These are phyloP conservation scores for Tenthredo scrophulariae DNA, from an alignment of 2,888 invertebrate genomes.

Conservation along the genomic window DNA sequence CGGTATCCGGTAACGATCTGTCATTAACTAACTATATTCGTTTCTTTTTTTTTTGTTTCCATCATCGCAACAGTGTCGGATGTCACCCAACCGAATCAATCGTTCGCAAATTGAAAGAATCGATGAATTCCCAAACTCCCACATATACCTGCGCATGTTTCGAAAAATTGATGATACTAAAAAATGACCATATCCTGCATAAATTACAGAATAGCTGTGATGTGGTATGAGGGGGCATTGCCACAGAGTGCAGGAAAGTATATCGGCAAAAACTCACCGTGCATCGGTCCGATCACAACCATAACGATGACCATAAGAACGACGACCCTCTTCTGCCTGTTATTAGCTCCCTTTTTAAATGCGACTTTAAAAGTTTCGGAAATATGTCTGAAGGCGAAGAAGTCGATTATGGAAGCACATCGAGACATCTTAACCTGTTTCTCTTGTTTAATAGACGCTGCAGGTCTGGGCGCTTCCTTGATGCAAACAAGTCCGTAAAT, in stretches of 20 bases:
- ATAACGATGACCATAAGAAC: slow-evolving; percentile 90
- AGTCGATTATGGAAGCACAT: slow-evolving; percentile 83
- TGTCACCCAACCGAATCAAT: slow-evolving; percentile 4
- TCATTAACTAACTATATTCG: not conserved
- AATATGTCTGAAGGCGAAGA: slow-evolving; percentile 89
- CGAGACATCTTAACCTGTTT: slow-evolving; percentile 76
- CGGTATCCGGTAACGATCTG: slow-evolving; percentile 41
- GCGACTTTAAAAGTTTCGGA: slow-evolving; percentile 89
- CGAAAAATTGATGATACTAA: not conserved
- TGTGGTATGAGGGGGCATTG: not conserved
- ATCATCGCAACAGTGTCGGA: not conserved
- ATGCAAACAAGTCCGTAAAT: slow-evolving; percentile 87
- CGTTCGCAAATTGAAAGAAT: not conserved
- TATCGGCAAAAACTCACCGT: slow-evolving; percentile 82
- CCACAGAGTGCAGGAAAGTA: not conserved
- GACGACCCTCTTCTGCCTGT: slow-evolving; percentile 86
- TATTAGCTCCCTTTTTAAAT: slow-evolving; percentile 88
- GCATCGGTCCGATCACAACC: slow-evolving; percentile 92
- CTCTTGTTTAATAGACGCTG: slow-evolving; percentile 76
- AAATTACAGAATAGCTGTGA: not conserved
- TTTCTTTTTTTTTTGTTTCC: not conserved
- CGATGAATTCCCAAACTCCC: not conserved
- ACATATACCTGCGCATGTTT: not conserved
- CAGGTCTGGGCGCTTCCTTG: slow-evolving; percentile 82
- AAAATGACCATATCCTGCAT: not conserved